Evolutionary conservation across 2,113 vertebrate genomes (phyloP).

Genomic region (Amia ocellicauda): DNA sequence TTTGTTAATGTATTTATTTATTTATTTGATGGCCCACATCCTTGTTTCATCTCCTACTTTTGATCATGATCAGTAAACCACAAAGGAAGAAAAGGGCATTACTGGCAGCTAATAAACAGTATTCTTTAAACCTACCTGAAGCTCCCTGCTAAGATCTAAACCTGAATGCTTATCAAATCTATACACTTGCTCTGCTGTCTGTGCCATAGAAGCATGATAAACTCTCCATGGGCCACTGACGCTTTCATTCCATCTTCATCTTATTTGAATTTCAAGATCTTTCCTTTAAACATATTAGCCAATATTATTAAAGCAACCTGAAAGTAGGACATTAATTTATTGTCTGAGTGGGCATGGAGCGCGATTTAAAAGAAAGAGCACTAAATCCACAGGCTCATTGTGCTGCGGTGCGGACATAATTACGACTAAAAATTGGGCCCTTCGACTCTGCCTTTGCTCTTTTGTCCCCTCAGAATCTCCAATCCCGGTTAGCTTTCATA

Average conservation of each 20-base stretch:
- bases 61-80: slow-evolving; percentile 36
- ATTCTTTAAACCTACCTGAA: slow-evolving; percentile 26
- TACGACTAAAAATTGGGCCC: slow-evolving; percentile 33
- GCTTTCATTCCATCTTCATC: slow-evolving; percentile 26
- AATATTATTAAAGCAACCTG: slow-evolving; percentile 36
- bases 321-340: slow-evolving; percentile 37
- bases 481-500: slow-evolving; percentile 6
- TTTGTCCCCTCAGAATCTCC: slow-evolving; percentile 17
- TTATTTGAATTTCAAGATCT: slow-evolving; percentile 36
- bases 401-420: slow-evolving; percentile 32
- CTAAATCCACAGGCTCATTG: slow-evolving; percentile 24
- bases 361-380: slow-evolving; percentile 37
- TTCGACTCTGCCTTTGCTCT: slow-evolving; percentile 11
- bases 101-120: slow-evolving; percentile 30
- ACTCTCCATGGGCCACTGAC: slow-evolving; percentile 3
- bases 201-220: slow-evolving; percentile 14
- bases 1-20: slow-evolving; percentile 1
- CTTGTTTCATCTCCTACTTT: slow-evolving; percentile 29
- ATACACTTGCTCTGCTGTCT: slow-evolving; percentile 22
- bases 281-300: slow-evolving; percentile 32
- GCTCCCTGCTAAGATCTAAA: slow-evolving; percentile 30
- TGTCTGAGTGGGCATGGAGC: slow-evolving; percentile 21
- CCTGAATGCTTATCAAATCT: slow-evolving; percentile 24
- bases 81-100: slow-evolving; percentile 28
- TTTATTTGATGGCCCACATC: slow-evolving; percentile 14